These are phyloP conservation scores for Calvadosia cruxmelitensis DNA, from an alignment of 30 jellyfish, hydroid and myxozoan species.

Conservation along the genomic window DNA sequence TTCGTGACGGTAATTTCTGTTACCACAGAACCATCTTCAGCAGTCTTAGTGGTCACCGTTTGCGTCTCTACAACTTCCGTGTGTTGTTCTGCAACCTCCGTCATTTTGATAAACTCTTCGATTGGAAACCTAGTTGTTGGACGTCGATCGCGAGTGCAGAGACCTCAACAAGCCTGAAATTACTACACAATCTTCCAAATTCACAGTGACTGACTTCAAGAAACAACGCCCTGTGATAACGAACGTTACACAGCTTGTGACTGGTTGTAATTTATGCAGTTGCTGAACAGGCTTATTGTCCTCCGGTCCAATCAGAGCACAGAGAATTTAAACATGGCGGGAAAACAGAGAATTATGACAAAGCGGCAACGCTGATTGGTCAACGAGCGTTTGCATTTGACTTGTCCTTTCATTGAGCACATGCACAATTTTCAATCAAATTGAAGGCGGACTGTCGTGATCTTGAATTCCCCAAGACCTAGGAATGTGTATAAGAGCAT, in stretches of 20 bases:
- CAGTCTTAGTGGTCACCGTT: not conserved
- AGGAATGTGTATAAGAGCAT: no score
- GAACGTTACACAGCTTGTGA: conserved; percentile 71
- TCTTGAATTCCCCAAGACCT: no score
- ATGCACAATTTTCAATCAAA: no score
- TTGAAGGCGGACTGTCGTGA: no score
- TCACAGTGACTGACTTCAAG: not conserved
- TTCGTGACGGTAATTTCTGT: not conserved
- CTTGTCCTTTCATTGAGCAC: no score
- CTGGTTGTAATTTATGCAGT: conserved; percentile 46
- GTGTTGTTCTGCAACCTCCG: not conserved
- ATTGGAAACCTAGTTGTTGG: no score
- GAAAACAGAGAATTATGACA: not conserved
- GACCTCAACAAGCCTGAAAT: no score
- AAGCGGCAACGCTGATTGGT: no score
- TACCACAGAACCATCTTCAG: conserved; percentile 3
- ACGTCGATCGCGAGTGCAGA: no score
- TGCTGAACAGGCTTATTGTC: conserved; percentile 6
- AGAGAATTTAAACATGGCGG: not conserved
- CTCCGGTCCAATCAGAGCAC: conserved; percentile 30
- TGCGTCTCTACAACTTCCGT: not conserved
- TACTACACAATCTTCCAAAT: no score
- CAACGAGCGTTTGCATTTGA: no score
- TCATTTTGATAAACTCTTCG: not conserved
- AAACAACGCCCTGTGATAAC: conserved; percentile 68